Conservation (phyloP, 2,888 invertebrate genomes). For the Eupithecia subumbrata region DNA sequence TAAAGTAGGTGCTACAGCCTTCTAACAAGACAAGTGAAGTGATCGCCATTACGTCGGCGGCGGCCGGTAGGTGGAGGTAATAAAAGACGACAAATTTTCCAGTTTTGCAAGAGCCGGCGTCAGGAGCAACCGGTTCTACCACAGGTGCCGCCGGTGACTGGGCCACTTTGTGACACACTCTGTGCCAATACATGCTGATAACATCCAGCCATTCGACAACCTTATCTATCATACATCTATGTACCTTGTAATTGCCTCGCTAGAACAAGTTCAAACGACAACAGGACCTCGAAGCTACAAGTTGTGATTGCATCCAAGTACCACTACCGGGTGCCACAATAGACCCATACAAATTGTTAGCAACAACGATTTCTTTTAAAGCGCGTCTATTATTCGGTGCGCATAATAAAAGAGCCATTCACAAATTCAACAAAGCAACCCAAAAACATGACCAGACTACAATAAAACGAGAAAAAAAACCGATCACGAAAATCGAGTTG, state of each 20-base stretch:
- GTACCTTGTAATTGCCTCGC: not conserved
- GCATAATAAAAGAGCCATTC: constrained; percentile 69
- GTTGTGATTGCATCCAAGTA: constrained; percentile 14
- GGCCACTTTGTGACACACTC: constrained; percentile 60
- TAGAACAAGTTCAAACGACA: not conserved
- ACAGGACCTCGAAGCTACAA: constrained; percentile 27
- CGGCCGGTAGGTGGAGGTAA: constrained; percentile 56
- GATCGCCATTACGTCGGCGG: constrained; percentile 55
- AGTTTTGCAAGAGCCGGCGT: constrained; percentile 70
- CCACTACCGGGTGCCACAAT: constrained; percentile 27
- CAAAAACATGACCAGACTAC: constrained; percentile 77
- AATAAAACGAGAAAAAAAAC: constrained; percentile 70
- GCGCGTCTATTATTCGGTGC: constrained; percentile 54
- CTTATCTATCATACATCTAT: constrained; percentile 20
- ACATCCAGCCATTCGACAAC: constrained; percentile 50
- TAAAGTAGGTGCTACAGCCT: not conserved
- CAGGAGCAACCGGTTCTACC: constrained; percentile 71
- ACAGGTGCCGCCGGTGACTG: constrained; percentile 74
- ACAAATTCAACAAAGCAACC: constrained; percentile 79
- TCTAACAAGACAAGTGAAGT: constrained; percentile 47
- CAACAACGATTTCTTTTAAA: constrained; percentile 56
- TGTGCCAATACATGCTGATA: constrained; percentile 57
- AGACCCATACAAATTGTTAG: constrained; percentile 48
- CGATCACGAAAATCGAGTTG: constrained; percentile 79
- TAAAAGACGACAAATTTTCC: constrained; percentile 66